phyloP scores from a whole-genome alignment of 2,113 vertebrate genomes.

The Mormyrus lacerda region DNA sequence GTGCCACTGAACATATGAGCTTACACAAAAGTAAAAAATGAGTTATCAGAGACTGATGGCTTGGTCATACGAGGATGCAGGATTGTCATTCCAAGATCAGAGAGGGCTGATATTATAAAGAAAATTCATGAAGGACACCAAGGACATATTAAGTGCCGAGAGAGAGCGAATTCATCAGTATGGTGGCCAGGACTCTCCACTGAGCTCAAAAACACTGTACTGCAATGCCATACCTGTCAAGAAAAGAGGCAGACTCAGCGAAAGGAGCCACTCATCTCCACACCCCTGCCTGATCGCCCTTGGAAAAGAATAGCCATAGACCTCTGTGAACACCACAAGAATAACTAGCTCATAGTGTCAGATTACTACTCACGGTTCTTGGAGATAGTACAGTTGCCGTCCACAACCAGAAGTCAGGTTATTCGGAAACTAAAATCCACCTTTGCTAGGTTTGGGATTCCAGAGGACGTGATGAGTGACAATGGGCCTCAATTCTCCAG shows the following conservation, averaged over 20 bases:
- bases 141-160: slow-evolving; percentile 1
- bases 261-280: slow-evolving; percentile 21
- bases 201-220: slow-evolving; percentile 14
- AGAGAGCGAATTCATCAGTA: neutral
- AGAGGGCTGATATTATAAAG: slow-evolving; percentile 18
- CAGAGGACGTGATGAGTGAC: slow-evolving; percentile 23
- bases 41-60: neutral
- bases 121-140: slow-evolving; percentile 13
- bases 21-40: neutral
- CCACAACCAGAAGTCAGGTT: slow-evolving; percentile 9
- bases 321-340: slow-evolving; percentile 23
- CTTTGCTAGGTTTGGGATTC: slow-evolving; percentile 15
- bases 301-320: slow-evolving; percentile 28
- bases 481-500: no score
- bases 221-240: neutral
- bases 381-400: slow-evolving; percentile 16
- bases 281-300: slow-evolving; percentile 17
- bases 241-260: slow-evolving; percentile 8
- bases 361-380: slow-evolving; percentile 11
- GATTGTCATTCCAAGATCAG: neutral
- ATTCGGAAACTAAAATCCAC: slow-evolving; percentile 5
- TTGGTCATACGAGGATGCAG: neutral
- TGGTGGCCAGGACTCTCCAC: slow-evolving; percentile 25
- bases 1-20: neutral
- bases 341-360: no score